These are phyloP conservation scores for Andricus grossulariae DNA, from an alignment of 1,140 invertebrate species.

Conservation along the genomic window DNA sequence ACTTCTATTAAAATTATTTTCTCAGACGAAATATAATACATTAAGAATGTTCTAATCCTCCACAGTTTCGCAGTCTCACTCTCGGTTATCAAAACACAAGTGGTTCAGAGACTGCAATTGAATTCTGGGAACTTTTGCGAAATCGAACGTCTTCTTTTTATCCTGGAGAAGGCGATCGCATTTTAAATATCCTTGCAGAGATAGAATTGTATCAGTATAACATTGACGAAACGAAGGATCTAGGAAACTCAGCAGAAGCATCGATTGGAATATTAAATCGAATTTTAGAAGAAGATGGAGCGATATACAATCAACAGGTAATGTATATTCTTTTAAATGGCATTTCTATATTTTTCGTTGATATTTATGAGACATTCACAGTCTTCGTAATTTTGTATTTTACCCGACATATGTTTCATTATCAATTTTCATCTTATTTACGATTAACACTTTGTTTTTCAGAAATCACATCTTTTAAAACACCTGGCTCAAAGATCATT, in stretches of 20 bases:
- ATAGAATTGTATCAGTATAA: conserved; percentile 74
- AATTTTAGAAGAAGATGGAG: conserved; percentile 72
- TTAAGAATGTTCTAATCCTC: conserved; percentile 44
- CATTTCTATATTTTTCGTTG: too few species aligned
- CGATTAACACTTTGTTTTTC: conserved; percentile 39
- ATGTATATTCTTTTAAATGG: too few species aligned
- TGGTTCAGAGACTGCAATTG: conserved; percentile 73
- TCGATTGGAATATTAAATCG: conserved; percentile 75
- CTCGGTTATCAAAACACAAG: conserved; percentile 81
- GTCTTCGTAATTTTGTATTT: too few species aligned
- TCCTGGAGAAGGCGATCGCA: conserved; percentile 78
- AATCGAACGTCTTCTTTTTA: conserved; percentile 72
- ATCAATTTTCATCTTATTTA: not conserved
- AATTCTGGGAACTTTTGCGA: conserved; percentile 75
- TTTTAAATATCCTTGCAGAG: conserved; percentile 74
- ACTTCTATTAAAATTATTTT: conserved; percentile 18
- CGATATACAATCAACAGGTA: conserved; percentile 77
- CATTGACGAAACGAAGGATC: conserved; percentile 61
- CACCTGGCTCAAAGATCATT: conserved; percentile 64
- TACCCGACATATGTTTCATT: too few species aligned
- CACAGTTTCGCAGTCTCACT: conserved; percentile 79
- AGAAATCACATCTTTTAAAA: conserved; percentile 67
- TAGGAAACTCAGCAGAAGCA: conserved; percentile 68
- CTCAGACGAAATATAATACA: not conserved
- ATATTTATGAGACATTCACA: too few species aligned